Base-by-base conservation (phyloP, 2,797 vertebrate species). In the Hydrolagus colliei region DNA sequence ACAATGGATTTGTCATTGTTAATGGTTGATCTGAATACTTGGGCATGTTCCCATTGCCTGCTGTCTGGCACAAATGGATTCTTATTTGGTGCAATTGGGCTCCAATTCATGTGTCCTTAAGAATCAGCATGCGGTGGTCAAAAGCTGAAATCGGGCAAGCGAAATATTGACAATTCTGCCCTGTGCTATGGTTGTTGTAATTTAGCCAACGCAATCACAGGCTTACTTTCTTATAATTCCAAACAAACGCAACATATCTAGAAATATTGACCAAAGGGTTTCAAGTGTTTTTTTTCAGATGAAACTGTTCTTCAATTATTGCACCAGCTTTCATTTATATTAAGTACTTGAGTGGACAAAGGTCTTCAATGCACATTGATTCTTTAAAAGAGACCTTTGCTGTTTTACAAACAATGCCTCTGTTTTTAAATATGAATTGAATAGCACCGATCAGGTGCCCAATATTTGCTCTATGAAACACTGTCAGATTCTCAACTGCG, bases 171-270 rank as follows among this genome's bases (percentile, higher is more conserved):
- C 27, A 27, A 27, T 27, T 27, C 27, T 27, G 0, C 27, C 27
- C 27, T 27, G 27, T 27, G 27, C 27, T 27, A 27, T 27, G 27
- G 27, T 27, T 27, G 27, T 27, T 27, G 27, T 75, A 35, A 16
- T 75, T 82, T 67, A 16, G 8, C 3, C 11, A 4, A 82, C 41
- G 20, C 67, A 63, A 16, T 68, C 27, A 35, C 20, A 20, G 63
- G 79, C 27, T 8, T 32, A 82, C 22, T 67, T 65, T 82, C 63
- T 74, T 82, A 65, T 80, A 9, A 80, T 63, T 80, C 68, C 27
- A 68, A 82, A 82, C 11, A 14, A 68, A 27, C 27, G 1, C 11
- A 20, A 76, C 10, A 11, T 35, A 13, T 71, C 14, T 71, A 76
- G 16, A 7, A 68, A 10, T 52, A 59, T 20, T 3, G 14, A 16